Conservation (phyloP, 2,888 invertebrate genomes). For the Athalia rosae region DNA sequence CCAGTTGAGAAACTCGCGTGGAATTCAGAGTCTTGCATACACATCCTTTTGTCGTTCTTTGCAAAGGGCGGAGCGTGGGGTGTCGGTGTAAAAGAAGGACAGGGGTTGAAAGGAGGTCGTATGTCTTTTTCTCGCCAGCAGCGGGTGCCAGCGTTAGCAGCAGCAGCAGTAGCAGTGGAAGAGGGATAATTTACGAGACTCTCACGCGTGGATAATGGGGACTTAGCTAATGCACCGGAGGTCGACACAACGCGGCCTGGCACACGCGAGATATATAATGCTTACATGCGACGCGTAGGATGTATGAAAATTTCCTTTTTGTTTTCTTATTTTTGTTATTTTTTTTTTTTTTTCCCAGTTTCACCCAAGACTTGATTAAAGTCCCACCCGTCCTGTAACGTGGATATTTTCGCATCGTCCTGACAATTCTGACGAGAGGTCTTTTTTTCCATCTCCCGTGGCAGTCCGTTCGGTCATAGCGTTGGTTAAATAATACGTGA, state of each 20-base stretch:
- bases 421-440: neutral
- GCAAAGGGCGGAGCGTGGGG: conserved; percentile 9
- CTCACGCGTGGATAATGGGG: conserved; percentile 72
- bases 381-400: neutral
- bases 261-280: conserved; percentile 34
- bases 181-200: conserved; percentile 71
- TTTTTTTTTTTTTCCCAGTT: neutral
- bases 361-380: neutral
- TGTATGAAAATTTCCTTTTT: neutral
- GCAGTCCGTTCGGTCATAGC: neutral
- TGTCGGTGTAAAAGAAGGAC: conserved; percentile 10
- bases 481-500: conserved; percentile 50
- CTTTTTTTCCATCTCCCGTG: neutral
- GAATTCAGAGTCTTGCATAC: neutral
- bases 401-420: neutral
- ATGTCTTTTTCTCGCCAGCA: conserved; percentile 70
- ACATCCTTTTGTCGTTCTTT: conserved; percentile 13
- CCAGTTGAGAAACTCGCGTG: conserved; percentile 5
- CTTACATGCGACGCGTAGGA: conserved; percentile 1
- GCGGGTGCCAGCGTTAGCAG: conserved; percentile 47
- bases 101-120: conserved; percentile 60
- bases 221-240: conserved; percentile 70
- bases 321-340: neutral
- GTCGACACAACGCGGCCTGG: conserved; percentile 26
- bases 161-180: conserved; percentile 55